Percentiles rank a stretch among this genome's conserved stretches.
These are phyloP conservation scores for Lates calcarifer DNA, from an alignment of 2,113 vertebrate species.

Conservation along the genomic window DNA sequence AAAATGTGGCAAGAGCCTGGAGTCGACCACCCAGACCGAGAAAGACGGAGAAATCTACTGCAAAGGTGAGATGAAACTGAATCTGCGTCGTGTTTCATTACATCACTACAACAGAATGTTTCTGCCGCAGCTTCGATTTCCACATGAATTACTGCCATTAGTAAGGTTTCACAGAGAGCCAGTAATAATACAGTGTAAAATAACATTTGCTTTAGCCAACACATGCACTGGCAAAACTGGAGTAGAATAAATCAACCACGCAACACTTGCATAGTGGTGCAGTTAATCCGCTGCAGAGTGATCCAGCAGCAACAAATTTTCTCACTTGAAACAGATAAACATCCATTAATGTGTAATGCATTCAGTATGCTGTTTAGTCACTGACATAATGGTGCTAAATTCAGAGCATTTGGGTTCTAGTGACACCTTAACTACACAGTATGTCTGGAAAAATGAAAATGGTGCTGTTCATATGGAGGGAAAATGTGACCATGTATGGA, in stretches of 20 bases:
- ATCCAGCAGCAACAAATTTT: neutral
- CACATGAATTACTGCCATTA: neutral
- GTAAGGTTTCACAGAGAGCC: neutral
- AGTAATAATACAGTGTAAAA: neutral
- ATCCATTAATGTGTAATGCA: neutral
- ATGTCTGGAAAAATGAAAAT: too few species aligned
- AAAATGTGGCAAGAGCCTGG: conserved; percentile 96
- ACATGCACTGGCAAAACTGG: neutral
- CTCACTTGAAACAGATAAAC: neutral
- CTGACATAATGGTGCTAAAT: neutral
- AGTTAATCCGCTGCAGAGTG: neutral
- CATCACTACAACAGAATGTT: neutral
- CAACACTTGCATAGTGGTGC: neutral
- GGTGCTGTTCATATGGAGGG: too few species aligned
- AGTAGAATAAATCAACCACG: neutral
- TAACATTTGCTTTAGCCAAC: neutral
- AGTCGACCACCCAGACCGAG: conserved; percentile 96
- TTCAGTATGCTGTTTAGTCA: neutral
- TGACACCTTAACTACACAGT: too few species aligned
- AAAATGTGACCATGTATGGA: too few species aligned
- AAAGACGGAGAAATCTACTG: conserved; percentile 99
- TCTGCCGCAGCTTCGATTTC: neutral
- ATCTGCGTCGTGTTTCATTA: neutral
- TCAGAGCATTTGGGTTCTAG: too few species aligned
- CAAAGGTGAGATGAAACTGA: conserved; percentile 87